Percentiles rank a stretch among this genome's conserved stretches.
Conservation (phyloP, 2,888 invertebrate genomes). For the Bugulina stolonifera region DNA sequence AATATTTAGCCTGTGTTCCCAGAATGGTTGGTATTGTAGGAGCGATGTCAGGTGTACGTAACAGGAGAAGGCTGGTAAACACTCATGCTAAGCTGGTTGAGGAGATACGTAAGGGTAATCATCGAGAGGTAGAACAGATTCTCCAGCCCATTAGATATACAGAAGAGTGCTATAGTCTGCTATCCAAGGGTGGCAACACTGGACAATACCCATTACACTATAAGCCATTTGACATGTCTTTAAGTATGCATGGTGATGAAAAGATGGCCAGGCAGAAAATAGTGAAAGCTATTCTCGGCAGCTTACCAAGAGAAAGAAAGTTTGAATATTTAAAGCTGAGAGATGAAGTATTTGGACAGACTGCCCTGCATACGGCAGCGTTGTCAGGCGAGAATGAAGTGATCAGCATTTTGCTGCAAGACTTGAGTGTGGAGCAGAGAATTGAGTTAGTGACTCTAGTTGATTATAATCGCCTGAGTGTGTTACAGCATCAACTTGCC, state of each 20-base stretch:
- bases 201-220: slow-evolving; percentile 17
- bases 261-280: neutral
- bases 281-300: neutral
- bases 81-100: neutral
- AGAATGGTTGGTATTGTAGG: too few relatives aligned
- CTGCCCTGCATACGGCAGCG: slow-evolving; percentile 6
- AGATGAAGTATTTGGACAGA: neutral
- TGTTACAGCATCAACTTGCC: too few relatives aligned
- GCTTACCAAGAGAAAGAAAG: neutral
- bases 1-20: too few relatives aligned
- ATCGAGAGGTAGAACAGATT: neutral
- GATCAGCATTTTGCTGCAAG: neutral
- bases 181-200: neutral
- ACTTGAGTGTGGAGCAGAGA: neutral
- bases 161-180: neutral
- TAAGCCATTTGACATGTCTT: neutral
- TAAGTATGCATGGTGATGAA: neutral
- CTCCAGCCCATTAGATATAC: neutral
- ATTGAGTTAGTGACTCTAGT: too few relatives aligned
- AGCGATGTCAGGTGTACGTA: too few relatives aligned
- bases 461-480: too few relatives aligned
- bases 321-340: neutral
- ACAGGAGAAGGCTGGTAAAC: too few relatives aligned
- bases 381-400: neutral
- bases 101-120: neutral